Evolutionary conservation across 2,888 invertebrate genomes (phyloP).

Genomic region (Incurvaria masculella): DNA sequence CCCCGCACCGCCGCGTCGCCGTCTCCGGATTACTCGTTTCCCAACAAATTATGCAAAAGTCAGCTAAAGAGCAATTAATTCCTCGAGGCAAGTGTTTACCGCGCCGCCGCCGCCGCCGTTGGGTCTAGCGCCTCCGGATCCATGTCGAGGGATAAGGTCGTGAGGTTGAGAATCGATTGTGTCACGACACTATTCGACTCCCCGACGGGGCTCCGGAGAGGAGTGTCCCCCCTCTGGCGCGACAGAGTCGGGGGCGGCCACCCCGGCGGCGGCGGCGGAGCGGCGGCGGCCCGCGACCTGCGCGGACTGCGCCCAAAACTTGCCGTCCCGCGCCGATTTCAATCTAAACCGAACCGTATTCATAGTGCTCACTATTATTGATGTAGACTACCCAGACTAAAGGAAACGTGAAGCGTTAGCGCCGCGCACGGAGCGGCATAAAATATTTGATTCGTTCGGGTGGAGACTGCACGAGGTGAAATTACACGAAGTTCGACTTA

Average conservation of each 20-base stretch:
- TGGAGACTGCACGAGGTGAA: too few species aligned
- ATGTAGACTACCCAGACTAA: background rate
- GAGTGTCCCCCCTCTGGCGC: background rate
- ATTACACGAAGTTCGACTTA: too few species aligned
- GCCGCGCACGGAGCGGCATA: background rate
- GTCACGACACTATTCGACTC: background rate
- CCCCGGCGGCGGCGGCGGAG: conserved; percentile 11
- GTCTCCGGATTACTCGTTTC: too few species aligned
- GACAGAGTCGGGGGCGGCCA: too few species aligned
- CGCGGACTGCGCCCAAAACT: background rate
- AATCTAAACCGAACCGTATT: background rate
- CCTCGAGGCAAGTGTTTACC: too few species aligned
- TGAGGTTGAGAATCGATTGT: background rate
- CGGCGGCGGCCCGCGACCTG: conserved; percentile 15
- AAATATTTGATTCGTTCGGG: too few species aligned
- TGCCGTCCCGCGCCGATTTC: conserved; percentile 1
- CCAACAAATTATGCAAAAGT: too few species aligned
- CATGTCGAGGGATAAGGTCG: too few species aligned
- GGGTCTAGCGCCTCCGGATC: too few species aligned
- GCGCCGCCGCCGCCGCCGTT: too few species aligned
- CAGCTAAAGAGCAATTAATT: too few species aligned
- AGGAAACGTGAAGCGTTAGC: background rate
- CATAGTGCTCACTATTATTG: background rate
- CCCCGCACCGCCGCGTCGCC: too few species aligned
- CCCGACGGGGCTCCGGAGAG: background rate